Evolutionary conservation across 2,797 vertebrate species (phyloP), one percentile per base, ranked within the genome.

Genomic region (Xyrichtys novacula): DNA sequence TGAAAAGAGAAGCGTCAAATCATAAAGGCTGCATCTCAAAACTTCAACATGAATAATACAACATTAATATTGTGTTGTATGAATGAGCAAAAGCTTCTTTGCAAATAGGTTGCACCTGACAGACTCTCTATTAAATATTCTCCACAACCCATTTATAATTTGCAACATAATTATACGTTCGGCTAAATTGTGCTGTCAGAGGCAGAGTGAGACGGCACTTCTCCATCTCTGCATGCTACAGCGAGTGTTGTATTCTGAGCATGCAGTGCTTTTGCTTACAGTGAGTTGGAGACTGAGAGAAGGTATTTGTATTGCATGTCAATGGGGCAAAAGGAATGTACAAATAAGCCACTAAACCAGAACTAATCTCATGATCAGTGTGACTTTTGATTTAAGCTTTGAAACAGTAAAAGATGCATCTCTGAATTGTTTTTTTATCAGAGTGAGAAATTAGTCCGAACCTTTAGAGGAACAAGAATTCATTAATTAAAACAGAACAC

Each of bases 21-120:
- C 54, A 63, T 63, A 81, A 74, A 77, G 48, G 23, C 53, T 61
- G 54, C 72, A 25, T 74, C 71, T 74, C 44, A 55, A 75, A 69
- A 67, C 50, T 64, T 63, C 59, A 74, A 59, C 68, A 72, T 65
- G 62, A 80, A 74, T 76, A 85, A 71, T 68, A 77, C 71, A 83
- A 74, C 71, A 56, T 63, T 70, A 72, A 77, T 74, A 38, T 42
- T 68, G 68, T 46, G 74, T 81, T 42, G 71, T 66, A 77, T 81
- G 78, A 86, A 81, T 78, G 64, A 84, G 67, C 52, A 62, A 73
- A 73, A 73, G 65, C 77, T 68, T 66, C 76, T 81, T 87, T 84
- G 70, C 65, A 81, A 81, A 86, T 78, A 74, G 72, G 78, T 67
- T 84, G 78, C 78, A 86, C 77, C 73, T 84, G 79, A 86, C 56